Percentiles rank a stretch among this genome's conserved stretches.
Conservation (phyloP, 2,797 vertebrate genomes). For the Lophotriccus pileatus region DNA sequence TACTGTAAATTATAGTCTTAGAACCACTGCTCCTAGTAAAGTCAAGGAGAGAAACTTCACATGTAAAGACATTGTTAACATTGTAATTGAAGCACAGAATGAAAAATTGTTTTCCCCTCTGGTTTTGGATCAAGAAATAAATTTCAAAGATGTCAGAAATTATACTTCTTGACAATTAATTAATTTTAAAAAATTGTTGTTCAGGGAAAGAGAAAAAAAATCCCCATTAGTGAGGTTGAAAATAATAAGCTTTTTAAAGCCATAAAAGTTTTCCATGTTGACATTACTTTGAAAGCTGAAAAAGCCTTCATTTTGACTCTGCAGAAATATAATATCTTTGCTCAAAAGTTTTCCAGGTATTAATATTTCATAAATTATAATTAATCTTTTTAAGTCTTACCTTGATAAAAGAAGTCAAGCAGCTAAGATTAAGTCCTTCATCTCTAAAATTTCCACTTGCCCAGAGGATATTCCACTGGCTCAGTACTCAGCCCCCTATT, state of each 20-base stretch:
- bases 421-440: slow-evolving; percentile 64
- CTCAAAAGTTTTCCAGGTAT: slow-evolving; percentile 54
- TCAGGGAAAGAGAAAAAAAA: neutral
- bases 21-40: neutral
- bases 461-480: slow-evolving; percentile 46
- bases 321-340: slow-evolving; percentile 16
- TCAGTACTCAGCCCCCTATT: slow-evolving; percentile 33
- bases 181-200: neutral
- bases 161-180: neutral
- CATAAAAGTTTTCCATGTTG: neutral
- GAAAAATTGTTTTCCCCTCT: neutral
- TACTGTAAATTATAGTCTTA: neutral
- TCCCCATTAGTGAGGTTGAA: neutral
- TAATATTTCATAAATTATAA: slow-evolving; percentile 69
- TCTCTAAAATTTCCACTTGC: slow-evolving; percentile 60
- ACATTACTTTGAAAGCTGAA: neutral
- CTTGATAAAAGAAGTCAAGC: slow-evolving; percentile 65
- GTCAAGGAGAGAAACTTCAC: neutral
- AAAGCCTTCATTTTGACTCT: slow-evolving; percentile 11
- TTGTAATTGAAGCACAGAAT: neutral
- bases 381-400: slow-evolving; percentile 70
- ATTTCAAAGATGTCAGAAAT: neutral
- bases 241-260: neutral
- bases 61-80: neutral
- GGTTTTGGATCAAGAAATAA: neutral